Base-by-base conservation (phyloP, 2,113 vertebrate genomes). In the Fregata magnificens region DNA sequence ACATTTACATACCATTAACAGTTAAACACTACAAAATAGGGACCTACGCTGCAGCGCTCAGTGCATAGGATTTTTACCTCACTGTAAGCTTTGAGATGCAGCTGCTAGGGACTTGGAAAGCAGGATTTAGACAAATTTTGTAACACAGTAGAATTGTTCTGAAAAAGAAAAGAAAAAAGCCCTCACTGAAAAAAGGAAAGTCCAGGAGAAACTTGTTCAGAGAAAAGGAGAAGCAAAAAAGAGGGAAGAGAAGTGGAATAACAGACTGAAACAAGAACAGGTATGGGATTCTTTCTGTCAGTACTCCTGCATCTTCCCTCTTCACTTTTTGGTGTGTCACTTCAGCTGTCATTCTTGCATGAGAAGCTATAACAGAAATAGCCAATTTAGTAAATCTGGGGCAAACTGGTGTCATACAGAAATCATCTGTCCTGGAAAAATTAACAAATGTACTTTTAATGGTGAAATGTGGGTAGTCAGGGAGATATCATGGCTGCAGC, bases 21-120 rank as follows among this genome's bases (percentile, higher is more conserved):
- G 55, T 13, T 56, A 83, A 83, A 53, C 17, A 10, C 36, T 25
- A 6, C 11, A 55, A 65, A 62, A 81, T 9, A 58, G 86, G 21
- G 42, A 55, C 9, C 6, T 20, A 5, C 1, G 5, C 16, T 34
- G 36, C 28, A 40, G 16, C 34, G n/a, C 2, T 2, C 5, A n/a
- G 6, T 9, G 21, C 13, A 2, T 11, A 11, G 13, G 31, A 13
- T 25, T 59, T 87, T 70, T 44, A 36, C 31, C 28, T 82, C 53
- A 29, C 9, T 18, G 4, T 53, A 73, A 25, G 26, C 7, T 85
- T 71, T 28, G n/a, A 53, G 21, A 32, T 1, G 2, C 21, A 73
- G 40, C 17, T 77, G 12, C 34, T 36, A 32, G 7, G 29, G 29
- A n/a, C 29, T 14, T 36, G 11, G 45, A 61, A 95, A 90, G 10